Percentiles rank a stretch among this genome's conserved stretches.
These are phyloP conservation scores for Alloscopus bannaensis DNA, from an alignment of 2,888 invertebrate genomes.

Conservation along the genomic window DNA sequence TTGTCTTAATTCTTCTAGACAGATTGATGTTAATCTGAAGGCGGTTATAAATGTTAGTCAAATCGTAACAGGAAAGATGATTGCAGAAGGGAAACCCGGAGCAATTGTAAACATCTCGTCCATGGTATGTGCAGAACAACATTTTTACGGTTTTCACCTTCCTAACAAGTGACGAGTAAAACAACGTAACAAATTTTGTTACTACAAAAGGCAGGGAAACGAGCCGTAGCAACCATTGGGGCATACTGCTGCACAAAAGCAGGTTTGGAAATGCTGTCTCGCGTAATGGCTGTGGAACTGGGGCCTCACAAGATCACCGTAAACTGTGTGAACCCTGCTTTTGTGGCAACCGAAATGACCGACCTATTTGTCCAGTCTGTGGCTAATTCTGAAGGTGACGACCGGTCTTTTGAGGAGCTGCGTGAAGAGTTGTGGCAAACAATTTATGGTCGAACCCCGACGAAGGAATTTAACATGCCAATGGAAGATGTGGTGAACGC, in stretches of 20 bases:
- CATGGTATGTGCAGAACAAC: background rate
- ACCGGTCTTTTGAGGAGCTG: too few relatives aligned
- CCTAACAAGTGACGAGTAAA: too few relatives aligned
- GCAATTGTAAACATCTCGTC: background rate
- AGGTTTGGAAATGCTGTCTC: constrained; percentile 10
- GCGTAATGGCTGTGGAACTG: constrained; percentile 5
- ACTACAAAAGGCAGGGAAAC: background rate
- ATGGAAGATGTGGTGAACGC: constrained; percentile 5
- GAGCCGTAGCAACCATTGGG: background rate
- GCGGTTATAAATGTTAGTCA: background rate
- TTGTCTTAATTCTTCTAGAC: background rate
- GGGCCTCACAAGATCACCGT: constrained; percentile 7
- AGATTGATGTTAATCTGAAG: background rate
- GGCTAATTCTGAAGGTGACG: too few relatives aligned
- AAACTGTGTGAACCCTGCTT: background rate
- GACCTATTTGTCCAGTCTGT: too few relatives aligned
- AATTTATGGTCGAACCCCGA: constrained; percentile 12
- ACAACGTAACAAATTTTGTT: background rate
- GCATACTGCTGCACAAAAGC: background rate
- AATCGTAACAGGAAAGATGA: constrained; percentile 2
- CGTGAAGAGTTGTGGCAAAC: too few relatives aligned
- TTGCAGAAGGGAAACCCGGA: background rate
- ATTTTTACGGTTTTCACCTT: too few relatives aligned
- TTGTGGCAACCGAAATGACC: background rate
- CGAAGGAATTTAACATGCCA: background rate